Evolutionary conservation across 2,113 vertebrate species (phyloP).

Genomic region (Rallus limicola): DNA sequence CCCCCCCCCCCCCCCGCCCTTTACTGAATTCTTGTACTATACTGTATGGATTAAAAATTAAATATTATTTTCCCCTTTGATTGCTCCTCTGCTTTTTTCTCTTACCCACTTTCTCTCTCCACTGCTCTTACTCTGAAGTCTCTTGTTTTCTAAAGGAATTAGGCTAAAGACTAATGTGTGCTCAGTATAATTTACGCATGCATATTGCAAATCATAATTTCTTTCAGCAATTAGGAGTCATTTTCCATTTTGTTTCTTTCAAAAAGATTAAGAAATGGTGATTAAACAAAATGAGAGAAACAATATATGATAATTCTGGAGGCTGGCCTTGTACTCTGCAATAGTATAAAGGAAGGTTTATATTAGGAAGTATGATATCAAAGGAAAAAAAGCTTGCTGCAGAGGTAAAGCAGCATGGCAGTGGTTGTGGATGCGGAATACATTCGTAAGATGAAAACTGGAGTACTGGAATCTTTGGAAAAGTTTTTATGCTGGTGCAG

Average conservation of each 20-base stretch:
- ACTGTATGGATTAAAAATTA: neutral
- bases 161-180: neutral
- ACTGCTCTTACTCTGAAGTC: neutral
- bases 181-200: neutral
- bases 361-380: neutral
- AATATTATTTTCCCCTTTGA: neutral
- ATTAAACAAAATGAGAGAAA: neutral
- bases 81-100: neutral
- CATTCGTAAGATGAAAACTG: neutral
- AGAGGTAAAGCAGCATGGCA: neutral
- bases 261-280: neutral
- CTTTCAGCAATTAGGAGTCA: neutral
- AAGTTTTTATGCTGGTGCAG: neutral
- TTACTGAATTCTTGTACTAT: neutral
- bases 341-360: neutral
- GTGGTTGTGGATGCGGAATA: neutral
- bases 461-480: neutral
- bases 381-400: neutral
- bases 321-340: neutral
- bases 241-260: neutral
- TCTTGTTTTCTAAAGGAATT: neutral
- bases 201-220: neutral
- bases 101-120: neutral
- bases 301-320: neutral
- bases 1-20: fast-evolving